These are phyloP conservation scores for Euphydryas editha DNA, from an alignment of 2,888 invertebrate genomes.

Conservation along the genomic window DNA sequence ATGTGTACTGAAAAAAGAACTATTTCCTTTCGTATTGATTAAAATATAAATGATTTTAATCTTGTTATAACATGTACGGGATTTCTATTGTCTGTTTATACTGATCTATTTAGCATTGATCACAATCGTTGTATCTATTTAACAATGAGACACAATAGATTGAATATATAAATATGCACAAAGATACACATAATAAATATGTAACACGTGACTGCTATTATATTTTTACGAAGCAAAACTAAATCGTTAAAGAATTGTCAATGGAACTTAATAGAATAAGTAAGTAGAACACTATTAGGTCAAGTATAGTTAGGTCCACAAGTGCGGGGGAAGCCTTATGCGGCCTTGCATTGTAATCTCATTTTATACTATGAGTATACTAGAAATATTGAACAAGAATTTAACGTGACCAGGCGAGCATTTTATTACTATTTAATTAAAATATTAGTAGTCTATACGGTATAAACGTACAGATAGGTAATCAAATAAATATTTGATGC, in stretches of 20 bases:
- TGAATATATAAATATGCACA: neutral
- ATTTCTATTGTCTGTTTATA: slow-evolving; percentile 1
- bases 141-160: slow-evolving; percentile 5
- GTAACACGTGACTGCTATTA: neutral
- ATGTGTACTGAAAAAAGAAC: too few relatives aligned
- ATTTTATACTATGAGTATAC: slow-evolving; percentile 56
- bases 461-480: neutral
- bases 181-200: neutral
- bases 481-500: neutral
- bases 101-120: slow-evolving; percentile 4
- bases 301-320: slow-evolving; percentile 55
- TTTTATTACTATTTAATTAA: slow-evolving; percentile 12
- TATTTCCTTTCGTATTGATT: neutral
- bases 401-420: slow-evolving; percentile 6
- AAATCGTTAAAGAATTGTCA: slow-evolving; percentile 24
- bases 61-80: neutral
- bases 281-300: slow-evolving; percentile 56
- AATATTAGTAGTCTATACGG: neutral
- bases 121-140: slow-evolving; percentile 4
- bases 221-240: neutral
- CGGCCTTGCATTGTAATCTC: slow-evolving; percentile 70
- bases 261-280: slow-evolving; percentile 39
- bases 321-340: slow-evolving; percentile 63
- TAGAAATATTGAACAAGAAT: slow-evolving; percentile 30
- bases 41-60: neutral